These are phyloP conservation scores for Oryctolagus cuniculus DNA, from an alignment of 2,113 vertebrate species.

Conservation along the genomic window DNA sequence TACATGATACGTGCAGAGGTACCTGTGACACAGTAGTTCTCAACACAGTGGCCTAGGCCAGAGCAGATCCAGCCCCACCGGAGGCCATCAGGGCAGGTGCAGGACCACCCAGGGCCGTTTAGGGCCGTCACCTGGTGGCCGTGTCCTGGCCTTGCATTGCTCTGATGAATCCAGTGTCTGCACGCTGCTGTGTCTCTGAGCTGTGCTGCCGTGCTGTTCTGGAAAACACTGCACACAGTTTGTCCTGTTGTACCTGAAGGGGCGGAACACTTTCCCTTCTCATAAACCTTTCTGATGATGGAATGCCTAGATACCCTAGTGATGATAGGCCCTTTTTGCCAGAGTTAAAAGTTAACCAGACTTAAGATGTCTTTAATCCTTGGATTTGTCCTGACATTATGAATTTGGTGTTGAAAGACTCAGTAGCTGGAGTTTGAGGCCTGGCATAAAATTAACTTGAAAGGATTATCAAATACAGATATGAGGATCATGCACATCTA, in stretches of 20 bases:
- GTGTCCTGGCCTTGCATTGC: neutral
- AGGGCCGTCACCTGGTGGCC: neutral
- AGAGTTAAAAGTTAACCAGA: constrained; percentile 80
- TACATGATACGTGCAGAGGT: neutral
- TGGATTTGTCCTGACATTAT: constrained; percentile 70
- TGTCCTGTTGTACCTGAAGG: neutral
- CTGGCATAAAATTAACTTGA: constrained; percentile 58
- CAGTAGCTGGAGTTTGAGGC: neutral
- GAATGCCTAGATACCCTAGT: constrained; percentile 74
- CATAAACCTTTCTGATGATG: constrained; percentile 75
- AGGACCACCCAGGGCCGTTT: neutral
- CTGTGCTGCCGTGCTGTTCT: too few species aligned
- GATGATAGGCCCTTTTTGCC: constrained; percentile 65
- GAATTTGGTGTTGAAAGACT: constrained; percentile 68
- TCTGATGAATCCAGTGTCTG: neutral
- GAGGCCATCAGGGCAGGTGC: neutral
- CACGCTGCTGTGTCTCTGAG: neutral
- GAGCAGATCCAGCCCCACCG: neutral
- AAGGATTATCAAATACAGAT: constrained; percentile 35
- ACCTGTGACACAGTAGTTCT: neutral
- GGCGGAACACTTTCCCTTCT: constrained; percentile 67
- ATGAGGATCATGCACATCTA: neutral
- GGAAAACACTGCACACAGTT: neutral
- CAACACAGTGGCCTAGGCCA: too few species aligned
- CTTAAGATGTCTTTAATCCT: constrained; percentile 77